Conservation (phyloP, 2,113 vertebrate genomes). For the Naja naja region DNA sequence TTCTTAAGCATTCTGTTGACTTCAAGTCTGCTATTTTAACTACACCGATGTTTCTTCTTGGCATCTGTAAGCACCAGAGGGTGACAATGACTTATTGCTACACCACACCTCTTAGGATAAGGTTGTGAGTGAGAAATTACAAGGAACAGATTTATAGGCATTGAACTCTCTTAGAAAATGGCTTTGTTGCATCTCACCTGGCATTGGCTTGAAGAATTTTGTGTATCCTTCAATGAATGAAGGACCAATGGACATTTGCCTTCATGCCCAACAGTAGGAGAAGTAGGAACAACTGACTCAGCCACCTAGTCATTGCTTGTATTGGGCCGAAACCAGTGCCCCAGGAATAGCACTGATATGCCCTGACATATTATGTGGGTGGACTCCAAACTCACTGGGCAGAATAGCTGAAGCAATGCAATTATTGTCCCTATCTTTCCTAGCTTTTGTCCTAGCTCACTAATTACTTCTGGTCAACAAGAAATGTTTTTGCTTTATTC, state of each 20-base stretch:
- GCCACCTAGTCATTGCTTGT: background rate
- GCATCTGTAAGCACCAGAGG: fast-evolving
- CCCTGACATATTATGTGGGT: background rate
- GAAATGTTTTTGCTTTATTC: background rate
- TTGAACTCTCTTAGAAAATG: background rate
- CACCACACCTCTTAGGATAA: background rate
- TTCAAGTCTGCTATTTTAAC: background rate
- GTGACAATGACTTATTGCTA: background rate
- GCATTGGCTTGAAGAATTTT: background rate
- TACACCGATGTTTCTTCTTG: background rate
- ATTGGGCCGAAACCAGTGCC: background rate
- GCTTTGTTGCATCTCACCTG: fast-evolving
- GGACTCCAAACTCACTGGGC: background rate
- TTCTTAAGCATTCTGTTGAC: background rate
- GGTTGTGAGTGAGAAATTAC: background rate
- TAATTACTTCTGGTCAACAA: background rate
- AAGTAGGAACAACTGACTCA: background rate
- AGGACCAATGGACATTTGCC: background rate
- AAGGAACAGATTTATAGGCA: constrained; percentile 12
- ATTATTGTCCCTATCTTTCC: background rate
- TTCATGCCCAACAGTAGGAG: background rate
- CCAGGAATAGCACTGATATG: background rate
- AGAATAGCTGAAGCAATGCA: background rate
- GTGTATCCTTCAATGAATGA: constrained; percentile 16
- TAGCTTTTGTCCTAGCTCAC: background rate